phyloP scores from a whole-genome alignment of 2,888 invertebrate genomes.

The Hylaea fasciaria region DNA sequence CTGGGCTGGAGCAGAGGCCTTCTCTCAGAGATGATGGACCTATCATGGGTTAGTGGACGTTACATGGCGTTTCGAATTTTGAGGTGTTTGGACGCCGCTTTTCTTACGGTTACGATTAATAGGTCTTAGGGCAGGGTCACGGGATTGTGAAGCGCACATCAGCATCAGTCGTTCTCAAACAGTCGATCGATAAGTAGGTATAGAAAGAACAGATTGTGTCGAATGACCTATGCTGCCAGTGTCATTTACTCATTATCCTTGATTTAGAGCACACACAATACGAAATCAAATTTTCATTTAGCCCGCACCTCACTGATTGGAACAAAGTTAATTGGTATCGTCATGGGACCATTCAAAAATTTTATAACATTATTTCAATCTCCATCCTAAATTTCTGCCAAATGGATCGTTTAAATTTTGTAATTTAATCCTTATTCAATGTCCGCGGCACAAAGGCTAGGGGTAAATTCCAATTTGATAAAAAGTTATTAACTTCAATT shows the following conservation, averaged over 20 bases:
- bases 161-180: no score
- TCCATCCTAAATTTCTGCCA: constrained; percentile 9
- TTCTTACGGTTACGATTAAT: no score
- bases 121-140: no score
- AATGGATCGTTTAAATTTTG: constrained; percentile 13
- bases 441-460: constrained; percentile 19
- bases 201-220: background rate
- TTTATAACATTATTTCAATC: constrained; percentile 18
- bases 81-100: no score
- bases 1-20: no score
- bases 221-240: background rate
- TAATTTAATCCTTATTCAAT: constrained; percentile 18
- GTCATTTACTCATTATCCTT: constrained; percentile 1
- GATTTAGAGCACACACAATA: constrained; percentile 4
- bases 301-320: constrained; percentile 11
- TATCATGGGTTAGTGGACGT: no score
- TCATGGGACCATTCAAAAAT: constrained; percentile 14
- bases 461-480: constrained; percentile 20
- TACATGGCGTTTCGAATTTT: no score
- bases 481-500: background rate
- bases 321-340: constrained; percentile 22
- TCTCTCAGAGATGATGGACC: no score
- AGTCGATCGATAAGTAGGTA: background rate
- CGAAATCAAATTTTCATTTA: constrained; percentile 22
- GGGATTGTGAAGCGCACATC: no score